Evolutionary conservation across 2,888 invertebrate genomes (phyloP).

Genomic region (Stenoptilia bipunctidactyla): DNA sequence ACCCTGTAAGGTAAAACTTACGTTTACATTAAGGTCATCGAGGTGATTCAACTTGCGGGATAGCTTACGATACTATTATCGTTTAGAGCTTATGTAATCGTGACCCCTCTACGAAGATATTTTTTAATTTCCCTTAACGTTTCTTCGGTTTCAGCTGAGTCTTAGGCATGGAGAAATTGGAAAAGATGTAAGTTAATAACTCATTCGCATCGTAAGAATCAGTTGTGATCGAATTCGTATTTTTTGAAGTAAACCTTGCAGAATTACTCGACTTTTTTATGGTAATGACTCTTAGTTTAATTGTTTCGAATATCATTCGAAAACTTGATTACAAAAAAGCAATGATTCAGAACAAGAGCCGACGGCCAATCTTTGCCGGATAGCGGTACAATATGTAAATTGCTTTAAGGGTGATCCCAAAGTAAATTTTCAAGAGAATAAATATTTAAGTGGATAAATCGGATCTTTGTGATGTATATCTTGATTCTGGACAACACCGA

Average conservation of each 20-base stretch:
- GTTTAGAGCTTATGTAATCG: not conserved
- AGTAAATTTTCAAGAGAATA: not conserved
- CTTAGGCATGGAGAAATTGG: no score
- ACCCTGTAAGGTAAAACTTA: slow-evolving; percentile 27
- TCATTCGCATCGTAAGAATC: no score
- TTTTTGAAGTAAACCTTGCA: no score
- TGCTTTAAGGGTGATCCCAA: slow-evolving; percentile 35
- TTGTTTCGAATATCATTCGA: slow-evolving; percentile 17
- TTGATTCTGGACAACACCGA: no score
- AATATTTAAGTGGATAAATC: not conserved
- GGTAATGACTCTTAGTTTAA: no score
- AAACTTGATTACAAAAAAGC: slow-evolving; percentile 55
- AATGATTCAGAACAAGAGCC: slow-evolving; percentile 43
- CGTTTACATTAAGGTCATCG: slow-evolving; percentile 40
- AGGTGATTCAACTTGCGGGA: slow-evolving; percentile 7
- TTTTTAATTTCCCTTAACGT: no score
- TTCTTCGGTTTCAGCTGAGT: no score
- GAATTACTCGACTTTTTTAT: no score
- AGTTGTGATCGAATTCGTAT: no score
- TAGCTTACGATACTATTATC: not conserved
- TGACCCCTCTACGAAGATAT: no score
- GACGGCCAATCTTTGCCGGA: slow-evolving; percentile 34
- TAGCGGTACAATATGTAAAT: slow-evolving; percentile 64
- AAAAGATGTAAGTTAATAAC: no score
- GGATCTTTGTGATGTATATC: not conserved